Base-by-base conservation (phyloP, 2,113 vertebrate genomes). In the Hystrix cristata region DNA sequence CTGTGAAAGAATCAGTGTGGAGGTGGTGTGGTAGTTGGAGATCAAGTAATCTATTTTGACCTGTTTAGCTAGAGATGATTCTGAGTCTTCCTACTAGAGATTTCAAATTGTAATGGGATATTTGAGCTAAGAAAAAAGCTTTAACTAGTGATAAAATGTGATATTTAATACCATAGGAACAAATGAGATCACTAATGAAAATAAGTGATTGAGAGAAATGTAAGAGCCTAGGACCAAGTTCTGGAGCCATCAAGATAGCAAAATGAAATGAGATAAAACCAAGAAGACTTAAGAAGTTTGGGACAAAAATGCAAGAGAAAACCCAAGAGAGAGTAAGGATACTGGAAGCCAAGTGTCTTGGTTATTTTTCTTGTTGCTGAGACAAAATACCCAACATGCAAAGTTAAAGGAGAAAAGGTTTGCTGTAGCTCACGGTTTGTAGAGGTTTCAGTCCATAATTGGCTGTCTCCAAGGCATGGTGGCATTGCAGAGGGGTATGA, bases 101-200 rank as follows among this genome's bases (percentile, higher is more conserved):
- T 82, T 6, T 87, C 85, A 62, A 82, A 57, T 21, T 96, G 4
- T 78, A 29, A 31, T 64, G 55, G 59, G 19, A n/a, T 87, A 67
- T 74, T 87, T 92, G 62, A 92, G 34, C n/a, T 21, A 65, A 46
- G 79, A 64, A 6, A 78, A 87, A 57, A 25, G 7, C 60, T 90
- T 91, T 60, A 19, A 0, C 16, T 82, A 65, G 23, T 71, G 27
- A 76, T 67, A 87, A 86, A 92, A 59, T 12, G 16, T 27, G 34
- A n/a, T 90, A 72, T 90, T 90, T 72, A 67, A 90, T 94, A 74
- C 21, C 25, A 46, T 25, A 62, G 25, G 25, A 92, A 90, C 57
- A 11, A 16, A 96, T 55, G 21, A 38, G 7, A 16, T 60, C 53
- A 59, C 34, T 51, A 3, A 62, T 55, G 31, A 48, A 51, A 59